Evolutionary conservation across 1,140 invertebrate species (phyloP).

Genomic region (Cydia pomonella): DNA sequence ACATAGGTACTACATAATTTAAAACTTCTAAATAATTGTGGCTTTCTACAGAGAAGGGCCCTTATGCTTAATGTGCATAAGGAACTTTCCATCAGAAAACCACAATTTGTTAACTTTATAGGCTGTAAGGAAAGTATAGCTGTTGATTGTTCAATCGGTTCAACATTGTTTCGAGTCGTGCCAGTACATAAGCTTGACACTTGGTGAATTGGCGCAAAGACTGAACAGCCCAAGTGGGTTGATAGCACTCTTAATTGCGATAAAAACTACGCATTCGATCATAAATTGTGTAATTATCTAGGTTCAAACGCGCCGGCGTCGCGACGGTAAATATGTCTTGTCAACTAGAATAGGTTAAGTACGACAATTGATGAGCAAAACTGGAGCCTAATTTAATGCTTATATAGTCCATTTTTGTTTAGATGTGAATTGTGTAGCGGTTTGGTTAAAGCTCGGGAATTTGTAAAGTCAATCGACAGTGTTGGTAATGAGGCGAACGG

Average conservation of each 20-base stretch:
- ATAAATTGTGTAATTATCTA: conserved; percentile 68
- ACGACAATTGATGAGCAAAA: conserved; percentile 1
- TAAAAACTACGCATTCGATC: conserved; percentile 67
- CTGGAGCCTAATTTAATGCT: background rate
- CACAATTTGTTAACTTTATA: no score
- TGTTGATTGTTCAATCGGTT: no score
- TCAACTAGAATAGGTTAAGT: conserved; percentile 32
- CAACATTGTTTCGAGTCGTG: background rate
- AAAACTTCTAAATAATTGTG: no score
- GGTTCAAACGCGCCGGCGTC: conserved; percentile 59
- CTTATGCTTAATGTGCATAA: no score
- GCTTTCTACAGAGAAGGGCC: no score
- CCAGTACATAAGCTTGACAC: no score
- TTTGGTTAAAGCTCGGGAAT: background rate
- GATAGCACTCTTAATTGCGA: conserved; percentile 64
- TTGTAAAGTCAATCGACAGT: conserved; percentile 6
- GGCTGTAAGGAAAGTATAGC: no score
- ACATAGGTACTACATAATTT: no score
- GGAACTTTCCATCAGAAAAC: no score
- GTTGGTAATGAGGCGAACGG: conserved; percentile 20
- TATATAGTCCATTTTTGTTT: background rate
- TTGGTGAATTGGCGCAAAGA: background rate
- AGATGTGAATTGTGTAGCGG: background rate
- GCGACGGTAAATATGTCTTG: conserved; percentile 51
- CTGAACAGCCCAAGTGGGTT: conserved; percentile 49